Evolutionary conservation across 2,888 invertebrate genomes (phyloP).

Genomic region (Ganaspis brasiliensis): DNA sequence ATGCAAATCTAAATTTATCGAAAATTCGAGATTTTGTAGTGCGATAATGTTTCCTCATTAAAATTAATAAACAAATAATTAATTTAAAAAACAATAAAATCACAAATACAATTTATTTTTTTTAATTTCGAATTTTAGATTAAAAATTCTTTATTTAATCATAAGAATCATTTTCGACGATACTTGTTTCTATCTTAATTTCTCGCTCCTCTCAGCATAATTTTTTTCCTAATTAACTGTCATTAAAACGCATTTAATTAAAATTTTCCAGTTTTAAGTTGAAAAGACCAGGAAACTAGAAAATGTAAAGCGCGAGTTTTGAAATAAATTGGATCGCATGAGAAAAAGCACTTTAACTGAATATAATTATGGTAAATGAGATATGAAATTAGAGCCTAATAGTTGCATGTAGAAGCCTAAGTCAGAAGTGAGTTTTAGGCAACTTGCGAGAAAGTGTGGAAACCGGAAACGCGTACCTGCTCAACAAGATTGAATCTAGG

Average conservation of each 20-base stretch:
- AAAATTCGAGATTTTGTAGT: no score
- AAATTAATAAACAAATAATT: no score
- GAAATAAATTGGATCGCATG: neutral
- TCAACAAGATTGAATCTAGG: constrained; percentile 29
- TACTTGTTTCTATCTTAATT: neutral
- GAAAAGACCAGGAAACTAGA: neutral
- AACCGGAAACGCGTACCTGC: constrained; percentile 37
- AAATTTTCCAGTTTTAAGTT: neutral
- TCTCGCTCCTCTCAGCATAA: neutral
- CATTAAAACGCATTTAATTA: constrained; percentile 13
- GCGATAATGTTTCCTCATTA: no score
- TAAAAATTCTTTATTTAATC: no score
- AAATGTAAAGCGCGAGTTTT: neutral
- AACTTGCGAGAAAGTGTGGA: constrained; percentile 27
- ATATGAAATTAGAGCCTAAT: constrained; percentile 47
- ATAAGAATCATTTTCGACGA: no score
- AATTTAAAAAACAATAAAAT: no score
- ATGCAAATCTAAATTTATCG: no score
- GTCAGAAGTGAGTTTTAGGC: constrained; percentile 15
- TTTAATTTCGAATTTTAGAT: no score
- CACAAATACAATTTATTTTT: no score
- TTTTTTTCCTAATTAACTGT: neutral
- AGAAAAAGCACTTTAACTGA: neutral
- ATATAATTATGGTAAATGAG: constrained; percentile 13
- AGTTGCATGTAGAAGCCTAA: constrained; percentile 52